Base-by-base conservation (phyloP, 1,140 invertebrate species). In the Sweltsa coloradensis region DNA sequence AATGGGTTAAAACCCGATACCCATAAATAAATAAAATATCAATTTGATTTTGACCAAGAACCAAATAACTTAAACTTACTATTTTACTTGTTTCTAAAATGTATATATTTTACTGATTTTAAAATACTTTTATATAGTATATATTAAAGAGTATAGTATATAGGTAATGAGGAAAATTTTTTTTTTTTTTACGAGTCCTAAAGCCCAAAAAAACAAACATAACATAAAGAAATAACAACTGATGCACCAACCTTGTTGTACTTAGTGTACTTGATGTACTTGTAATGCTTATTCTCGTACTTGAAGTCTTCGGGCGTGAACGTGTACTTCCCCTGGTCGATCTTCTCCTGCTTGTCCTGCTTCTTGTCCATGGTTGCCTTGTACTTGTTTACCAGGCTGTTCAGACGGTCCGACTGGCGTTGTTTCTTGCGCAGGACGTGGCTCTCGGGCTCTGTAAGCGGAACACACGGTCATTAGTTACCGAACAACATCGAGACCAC, bases 281-380 rank as follows among this genome's bases (percentile, higher is more conserved):
- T 83, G 64, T 83, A 84, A 62, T 83, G 81, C 63, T 84, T 83
- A 69, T 83, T 83, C 54, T 83, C 80, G 56, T 81, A 84, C 60
- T 82, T 84, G 61, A 84, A 83, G 60, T 85, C 81, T 55, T 81
- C 76, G 5, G 80, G 79, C 5, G 79, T 82, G 57, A 82, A 77
- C 24, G 78, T 81, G 58, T 81, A 70, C 56, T 54, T 66, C 42
- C 27, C 41, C 44, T 46, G 26, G 9, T 31, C 9, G 29, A 11
- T 13, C 37, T 23, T 18, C 14, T 23, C 52, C 50, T 16, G 51
- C 43, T 14, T 41, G 47, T 53, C 57, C 52, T 57, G 58, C 34
- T 60, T 52, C 47, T 56, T 53, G 49, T 66, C 64, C 47, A 68
- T 60, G 25, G 74, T 75, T 11, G 72, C 72, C 60, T 78, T 78